These are phyloP conservation scores for Pycnomerus fuliginosus DNA, from an alignment of 2,888 invertebrate genomes.

Conservation along the genomic window DNA sequence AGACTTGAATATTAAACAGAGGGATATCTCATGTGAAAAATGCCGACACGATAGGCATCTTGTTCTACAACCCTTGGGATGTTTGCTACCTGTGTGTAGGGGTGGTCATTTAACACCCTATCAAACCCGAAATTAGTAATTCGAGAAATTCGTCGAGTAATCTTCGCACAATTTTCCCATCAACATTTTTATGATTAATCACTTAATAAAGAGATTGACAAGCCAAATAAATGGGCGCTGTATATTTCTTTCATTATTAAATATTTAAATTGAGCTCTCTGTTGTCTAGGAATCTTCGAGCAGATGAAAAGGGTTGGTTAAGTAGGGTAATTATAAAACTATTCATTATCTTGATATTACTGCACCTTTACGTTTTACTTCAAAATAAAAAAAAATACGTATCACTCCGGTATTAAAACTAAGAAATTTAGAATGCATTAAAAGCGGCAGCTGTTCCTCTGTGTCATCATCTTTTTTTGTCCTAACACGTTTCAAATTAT, in stretches of 20 bases:
- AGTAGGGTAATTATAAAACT: constrained; percentile 30
- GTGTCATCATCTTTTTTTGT: constrained; percentile 14
- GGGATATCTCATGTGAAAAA: too few relatives aligned
- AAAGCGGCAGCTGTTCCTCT: constrained; percentile 19
- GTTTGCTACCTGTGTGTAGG: too few relatives aligned
- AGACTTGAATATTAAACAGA: constrained; percentile 23
- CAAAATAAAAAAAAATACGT: constrained; percentile 22
- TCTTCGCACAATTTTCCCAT: too few relatives aligned
- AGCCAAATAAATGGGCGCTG: constrained; percentile 28
- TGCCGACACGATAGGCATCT: too few relatives aligned
- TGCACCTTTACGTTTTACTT: constrained; percentile 26
- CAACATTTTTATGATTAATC: constrained; percentile 9
- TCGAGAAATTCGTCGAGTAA: too few relatives aligned
- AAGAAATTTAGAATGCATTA: constrained; percentile 27
- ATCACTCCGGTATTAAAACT: constrained; percentile 24
- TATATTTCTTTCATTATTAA: constrained; percentile 31
- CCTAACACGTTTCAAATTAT: constrained; percentile 21
- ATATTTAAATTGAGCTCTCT: constrained; percentile 27
- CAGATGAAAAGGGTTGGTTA: constrained; percentile 29
- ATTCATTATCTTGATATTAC: constrained; percentile 33
- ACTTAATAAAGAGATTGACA: constrained; percentile 28
- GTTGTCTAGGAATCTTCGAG: too few relatives aligned
- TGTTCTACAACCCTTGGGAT: too few relatives aligned
- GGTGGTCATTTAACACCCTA: too few relatives aligned
- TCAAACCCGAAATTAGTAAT: too few relatives aligned